Conservation (phyloP, 2,113 vertebrate genomes). For the Hippolais icterina region DNA sequence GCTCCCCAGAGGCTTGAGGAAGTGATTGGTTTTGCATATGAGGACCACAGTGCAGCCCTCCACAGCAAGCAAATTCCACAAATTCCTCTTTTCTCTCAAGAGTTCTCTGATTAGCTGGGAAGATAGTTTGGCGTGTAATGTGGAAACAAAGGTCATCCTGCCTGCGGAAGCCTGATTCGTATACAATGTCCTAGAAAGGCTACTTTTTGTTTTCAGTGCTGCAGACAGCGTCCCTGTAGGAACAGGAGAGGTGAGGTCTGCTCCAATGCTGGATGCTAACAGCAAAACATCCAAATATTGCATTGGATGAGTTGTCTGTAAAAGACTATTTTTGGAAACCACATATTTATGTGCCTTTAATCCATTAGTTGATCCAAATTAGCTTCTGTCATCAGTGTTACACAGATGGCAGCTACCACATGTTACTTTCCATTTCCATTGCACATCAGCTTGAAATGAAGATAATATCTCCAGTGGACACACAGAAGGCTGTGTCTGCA, state of each 20-base stretch:
- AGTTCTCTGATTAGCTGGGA: slow-evolving; percentile 72
- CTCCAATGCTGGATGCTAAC: neutral
- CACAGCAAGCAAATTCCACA: slow-evolving; percentile 43
- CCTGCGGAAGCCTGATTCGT: slow-evolving; percentile 36
- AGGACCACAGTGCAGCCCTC: neutral
- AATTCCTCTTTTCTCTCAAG: slow-evolving; percentile 68
- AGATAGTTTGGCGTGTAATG: slow-evolving; percentile 62
- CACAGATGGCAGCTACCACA: slow-evolving; percentile 44
- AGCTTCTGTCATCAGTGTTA: slow-evolving; percentile 44
- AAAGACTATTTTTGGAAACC: slow-evolving; percentile 43
- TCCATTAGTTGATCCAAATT: slow-evolving; percentile 40
- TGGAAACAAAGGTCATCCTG: slow-evolving; percentile 68
- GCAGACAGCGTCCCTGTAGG: neutral
- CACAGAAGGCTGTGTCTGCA: neutral
- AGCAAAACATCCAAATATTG: neutral
- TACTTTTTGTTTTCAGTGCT: neutral
- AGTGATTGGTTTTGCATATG: slow-evolving; percentile 47
- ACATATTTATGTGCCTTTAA: slow-evolving; percentile 52
- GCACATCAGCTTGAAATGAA: slow-evolving; percentile 17
- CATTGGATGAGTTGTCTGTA: neutral
- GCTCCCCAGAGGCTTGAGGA: neutral
- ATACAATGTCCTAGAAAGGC: slow-evolving; percentile 67
- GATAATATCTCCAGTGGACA: neutral
- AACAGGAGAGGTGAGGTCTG: neutral
- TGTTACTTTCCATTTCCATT: slow-evolving; percentile 53